phyloP scores from a whole-genome alignment of 1,140 invertebrate species.

The Zaprionus camerounensis region DNA sequence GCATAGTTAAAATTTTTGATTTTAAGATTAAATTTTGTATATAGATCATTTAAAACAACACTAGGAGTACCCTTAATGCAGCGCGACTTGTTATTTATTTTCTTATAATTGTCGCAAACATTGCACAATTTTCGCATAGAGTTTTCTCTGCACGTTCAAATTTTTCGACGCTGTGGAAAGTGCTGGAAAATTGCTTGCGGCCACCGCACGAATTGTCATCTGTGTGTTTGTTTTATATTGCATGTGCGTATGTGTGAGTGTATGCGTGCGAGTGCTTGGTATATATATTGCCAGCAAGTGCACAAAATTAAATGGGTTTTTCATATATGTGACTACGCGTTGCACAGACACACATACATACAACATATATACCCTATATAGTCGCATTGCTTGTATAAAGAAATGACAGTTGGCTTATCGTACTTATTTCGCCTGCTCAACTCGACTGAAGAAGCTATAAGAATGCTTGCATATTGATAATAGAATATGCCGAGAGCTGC shows the following conservation, averaged over 20 bases:
- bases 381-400: neutral
- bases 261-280: constrained; percentile 22
- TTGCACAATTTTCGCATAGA: constrained; percentile 3
- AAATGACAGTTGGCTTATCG: constrained; percentile 36
- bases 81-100: neutral
- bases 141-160: neutral
- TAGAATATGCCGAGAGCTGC: neutral
- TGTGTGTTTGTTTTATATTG: neutral
- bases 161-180: neutral
- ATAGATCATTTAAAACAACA: neutral
- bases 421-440: constrained; percentile 3
- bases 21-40: neutral
- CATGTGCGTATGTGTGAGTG: constrained; percentile 16
- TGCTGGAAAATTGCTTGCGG: constrained; percentile 33
- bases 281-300: constrained; percentile 39
- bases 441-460: neutral
- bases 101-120: constrained; percentile 2
- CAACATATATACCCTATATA: constrained; percentile 19
- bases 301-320: constrained; percentile 60
- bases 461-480: constrained; percentile 2
- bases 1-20: neutral
- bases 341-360: neutral
- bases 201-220: constrained; percentile 28
- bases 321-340: constrained; percentile 2
- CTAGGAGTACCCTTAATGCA: neutral